A percentile compares a stretch with the other conserved stretches of the same genome.
These are phyloP conservation scores for Tinamus major DNA, from an alignment of 2,797 vertebrate species.

Conservation along the genomic window DNA sequence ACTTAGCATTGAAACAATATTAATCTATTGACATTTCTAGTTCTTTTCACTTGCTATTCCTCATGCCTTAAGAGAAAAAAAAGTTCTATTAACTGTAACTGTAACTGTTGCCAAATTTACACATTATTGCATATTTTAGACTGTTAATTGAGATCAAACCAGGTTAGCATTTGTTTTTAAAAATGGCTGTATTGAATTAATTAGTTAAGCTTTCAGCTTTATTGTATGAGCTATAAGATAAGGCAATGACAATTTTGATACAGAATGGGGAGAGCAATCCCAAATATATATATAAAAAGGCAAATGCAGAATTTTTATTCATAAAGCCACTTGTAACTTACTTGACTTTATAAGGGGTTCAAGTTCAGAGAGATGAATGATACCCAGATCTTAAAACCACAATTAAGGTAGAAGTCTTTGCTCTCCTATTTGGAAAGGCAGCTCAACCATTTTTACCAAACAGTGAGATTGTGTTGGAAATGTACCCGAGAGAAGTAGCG, in stretches of 20 bases:
- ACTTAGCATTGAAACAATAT: constrained; percentile 14
- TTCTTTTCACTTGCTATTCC: constrained; percentile 15
- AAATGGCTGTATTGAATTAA: not conserved
- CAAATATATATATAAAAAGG: not conserved
- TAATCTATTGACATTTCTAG: constrained; percentile 31
- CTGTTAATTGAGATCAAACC: constrained; percentile 1
- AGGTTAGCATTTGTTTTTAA: not conserved
- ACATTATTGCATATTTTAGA: not conserved
- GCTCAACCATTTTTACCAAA: not conserved
- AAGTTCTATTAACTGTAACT: not conserved
- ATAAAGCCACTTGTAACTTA: not conserved
- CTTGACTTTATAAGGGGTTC: not conserved
- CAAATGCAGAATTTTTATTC: not conserved
- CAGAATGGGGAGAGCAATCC: not conserved
- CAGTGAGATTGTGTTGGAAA: not conserved
- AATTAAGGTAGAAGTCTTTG: not conserved
- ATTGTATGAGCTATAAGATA: not conserved
- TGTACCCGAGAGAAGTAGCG: not conserved
- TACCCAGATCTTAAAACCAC: not conserved
- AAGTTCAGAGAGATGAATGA: not conserved
- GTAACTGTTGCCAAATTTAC: not conserved
- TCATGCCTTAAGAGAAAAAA: not conserved
- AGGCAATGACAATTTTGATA: not conserved
- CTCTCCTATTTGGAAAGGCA: not conserved
- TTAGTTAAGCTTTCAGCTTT: not conserved